Percentiles rank a stretch among this genome's conserved stretches.
These are phyloP conservation scores for Synergus gifuensis DNA, from an alignment of 2,888 invertebrate species.

Conservation along the genomic window DNA sequence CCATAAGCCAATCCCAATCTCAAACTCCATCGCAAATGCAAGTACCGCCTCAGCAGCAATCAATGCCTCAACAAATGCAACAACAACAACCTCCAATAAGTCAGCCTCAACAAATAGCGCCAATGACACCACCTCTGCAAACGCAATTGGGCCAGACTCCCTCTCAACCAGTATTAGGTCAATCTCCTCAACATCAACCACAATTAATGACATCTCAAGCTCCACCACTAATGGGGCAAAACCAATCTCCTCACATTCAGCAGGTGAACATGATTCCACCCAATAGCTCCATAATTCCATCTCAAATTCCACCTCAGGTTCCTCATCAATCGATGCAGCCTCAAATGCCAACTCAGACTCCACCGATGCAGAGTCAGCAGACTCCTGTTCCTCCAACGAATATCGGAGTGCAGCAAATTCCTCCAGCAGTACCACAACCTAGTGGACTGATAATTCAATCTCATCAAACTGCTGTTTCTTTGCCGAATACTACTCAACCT, in stretches of 20 bases:
- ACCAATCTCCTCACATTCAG: slow-evolving; percentile 58
- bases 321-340: slow-evolving; percentile 66
- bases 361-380: slow-evolving; percentile 53
- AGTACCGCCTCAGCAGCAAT: slow-evolving; percentile 60
- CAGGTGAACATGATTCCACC: slow-evolving; percentile 45
- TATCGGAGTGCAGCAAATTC: slow-evolving; percentile 57
- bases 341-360: slow-evolving; percentile 61
- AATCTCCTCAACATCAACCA: slow-evolving; percentile 56
- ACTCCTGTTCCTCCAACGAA: slow-evolving; percentile 40
- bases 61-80: slow-evolving; percentile 51
- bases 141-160: slow-evolving; percentile 46
- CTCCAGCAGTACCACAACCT: slow-evolving; percentile 65
- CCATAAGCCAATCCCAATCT: slow-evolving; percentile 46
- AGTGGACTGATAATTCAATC: slow-evolving; percentile 60
- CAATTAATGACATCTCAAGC: slow-evolving; percentile 58
- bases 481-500: slow-evolving; percentile 62
- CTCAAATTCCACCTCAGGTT: slow-evolving; percentile 58
- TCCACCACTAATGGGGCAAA: slow-evolving; percentile 53
- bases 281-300: slow-evolving; percentile 32
- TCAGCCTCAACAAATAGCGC: slow-evolving; percentile 55
- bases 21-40: slow-evolving; percentile 58
- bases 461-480: slow-evolving; percentile 61
- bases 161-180: slow-evolving; percentile 57
- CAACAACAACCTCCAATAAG: slow-evolving; percentile 38
- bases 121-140: slow-evolving; percentile 50